Evolutionary conservation across 2,797 vertebrate genomes (phyloP).

Genomic region (Propithecus perrieri): DNA sequence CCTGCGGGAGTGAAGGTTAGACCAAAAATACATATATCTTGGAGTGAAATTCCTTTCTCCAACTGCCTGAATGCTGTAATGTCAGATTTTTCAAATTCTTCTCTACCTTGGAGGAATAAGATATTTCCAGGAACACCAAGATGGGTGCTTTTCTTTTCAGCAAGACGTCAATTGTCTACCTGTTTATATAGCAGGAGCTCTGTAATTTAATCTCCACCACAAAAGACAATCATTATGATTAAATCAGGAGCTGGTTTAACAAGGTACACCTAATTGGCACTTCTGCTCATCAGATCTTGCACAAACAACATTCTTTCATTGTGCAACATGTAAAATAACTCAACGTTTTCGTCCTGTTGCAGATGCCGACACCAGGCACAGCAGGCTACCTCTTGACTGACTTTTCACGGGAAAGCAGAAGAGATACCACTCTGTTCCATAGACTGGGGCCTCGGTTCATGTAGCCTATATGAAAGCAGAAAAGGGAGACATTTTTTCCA

Average conservation of each 20-base stretch:
- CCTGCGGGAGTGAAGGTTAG: neutral
- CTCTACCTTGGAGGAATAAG: constrained; percentile 27
- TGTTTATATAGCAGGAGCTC: constrained; percentile 68
- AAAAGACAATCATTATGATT: constrained; percentile 74
- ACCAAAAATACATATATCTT: neutral
- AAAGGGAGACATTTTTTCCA: constrained; percentile 32
- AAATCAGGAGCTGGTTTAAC: constrained; percentile 63
- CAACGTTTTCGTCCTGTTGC: neutral
- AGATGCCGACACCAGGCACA: neutral
- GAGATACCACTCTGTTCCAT: neutral
- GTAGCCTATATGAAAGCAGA: neutral
- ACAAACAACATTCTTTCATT: constrained; percentile 74
- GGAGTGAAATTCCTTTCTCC: neutral
- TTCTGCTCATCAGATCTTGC: constrained; percentile 50
- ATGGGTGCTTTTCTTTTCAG: constrained; percentile 25
- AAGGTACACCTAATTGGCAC: constrained; percentile 73
- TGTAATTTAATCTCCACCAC: constrained; percentile 76
- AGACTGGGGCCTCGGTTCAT: neutral
- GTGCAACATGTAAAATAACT: constrained; percentile 26
- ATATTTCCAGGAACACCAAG: constrained; percentile 21
- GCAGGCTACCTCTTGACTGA: neutral
- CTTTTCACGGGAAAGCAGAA: constrained; percentile 34
- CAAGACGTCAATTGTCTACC: constrained; percentile 68
- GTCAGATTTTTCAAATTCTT: constrained; percentile 65
- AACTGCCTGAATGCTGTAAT: neutral